Evolutionary conservation across 2,797 vertebrate species (phyloP).

Genomic region (Choloepus didactylus): DNA sequence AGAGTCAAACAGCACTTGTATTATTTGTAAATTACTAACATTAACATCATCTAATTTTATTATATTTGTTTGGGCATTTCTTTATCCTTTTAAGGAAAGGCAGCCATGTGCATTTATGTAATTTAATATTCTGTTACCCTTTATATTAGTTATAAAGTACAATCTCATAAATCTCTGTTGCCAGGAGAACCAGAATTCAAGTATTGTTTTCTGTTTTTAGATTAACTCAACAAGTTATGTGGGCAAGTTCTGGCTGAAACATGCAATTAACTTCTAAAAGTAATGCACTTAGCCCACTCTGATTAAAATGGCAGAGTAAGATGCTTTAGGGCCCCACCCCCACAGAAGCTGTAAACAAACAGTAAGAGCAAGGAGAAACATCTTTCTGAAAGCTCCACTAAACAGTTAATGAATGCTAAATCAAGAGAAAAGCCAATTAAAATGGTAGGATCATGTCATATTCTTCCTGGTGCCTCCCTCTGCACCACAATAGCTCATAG

Average conservation of each 20-base stretch:
- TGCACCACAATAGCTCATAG: too few relatives aligned
- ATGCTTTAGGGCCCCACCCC: too few relatives aligned
- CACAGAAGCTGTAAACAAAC: too few relatives aligned
- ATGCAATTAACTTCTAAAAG: not conserved
- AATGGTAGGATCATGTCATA: too few relatives aligned
- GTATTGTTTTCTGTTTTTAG: not conserved
- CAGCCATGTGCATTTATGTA: not conserved
- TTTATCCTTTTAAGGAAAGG: constrained; percentile 50
- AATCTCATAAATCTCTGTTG: constrained; percentile 52
- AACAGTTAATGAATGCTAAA: too few relatives aligned
- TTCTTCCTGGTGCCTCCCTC: too few relatives aligned
- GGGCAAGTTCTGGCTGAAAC: not conserved
- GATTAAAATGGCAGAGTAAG: too few relatives aligned
- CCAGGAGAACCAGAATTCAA: constrained; percentile 35
- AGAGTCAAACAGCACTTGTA: constrained; percentile 18
- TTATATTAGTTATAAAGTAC: constrained; percentile 41
- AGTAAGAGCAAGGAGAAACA: too few relatives aligned
- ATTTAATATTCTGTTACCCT: constrained; percentile 27
- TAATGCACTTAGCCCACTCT: not conserved
- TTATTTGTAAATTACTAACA: constrained; percentile 49
- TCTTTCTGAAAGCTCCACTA: too few relatives aligned
- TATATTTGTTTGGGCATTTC: not conserved
- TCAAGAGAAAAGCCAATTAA: too few relatives aligned
- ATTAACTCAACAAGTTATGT: constrained; percentile 11
- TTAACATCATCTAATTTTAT: constrained; percentile 50